Base-by-base conservation (phyloP, 1,140 invertebrate species). In the Branchinecta lindahli region DNA sequence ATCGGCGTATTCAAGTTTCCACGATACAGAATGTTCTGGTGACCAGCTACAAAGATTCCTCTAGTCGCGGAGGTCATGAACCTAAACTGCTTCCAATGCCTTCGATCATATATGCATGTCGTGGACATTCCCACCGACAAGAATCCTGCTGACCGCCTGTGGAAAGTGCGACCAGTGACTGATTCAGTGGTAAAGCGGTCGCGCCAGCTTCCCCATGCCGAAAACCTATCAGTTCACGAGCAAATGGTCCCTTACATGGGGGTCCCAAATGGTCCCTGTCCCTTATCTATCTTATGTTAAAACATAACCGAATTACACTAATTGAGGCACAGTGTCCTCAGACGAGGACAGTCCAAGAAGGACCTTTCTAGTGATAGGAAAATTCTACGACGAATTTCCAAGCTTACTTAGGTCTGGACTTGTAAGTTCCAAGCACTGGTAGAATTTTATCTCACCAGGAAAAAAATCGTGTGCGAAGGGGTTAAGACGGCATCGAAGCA, bases 1-100 rank as follows among this genome's bases (percentile, higher is more conserved):
- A 52, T 52, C n/a, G 9, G 47, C n/a, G 47, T 52, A 9, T 52
- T 52, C n/a, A 52, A 52, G n/a, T 52, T 52, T n/a, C 47, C 47
- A n/a, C 9, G 47, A 52, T 52, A 52, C 9, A 52, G 47, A n/a
- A 52, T 52, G 47, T 52, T 52, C n/a, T 52, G 47, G 47, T 52
- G 9, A 9, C 47, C 47, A 52, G 47, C 47, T n/a, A n/a, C 47
- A 9, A 52, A n/a, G 47, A 52, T 52, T 9, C 47, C 47, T n/a
- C n/a, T 52, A n/a, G n/a, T 52, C n/a, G 47, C 47, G 9, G 47
- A 52, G 9, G 9, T 52, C 47, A 52, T 52, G n/a, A 52, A 52
- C n/a, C 9, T 52, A 52, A 52, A 9, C n/a, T 9, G 47, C 47
- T 52, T 52, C 47, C 47, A 52, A n/a, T n/a, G n/a, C n/a, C 47